Percentiles rank a stretch among this genome's conserved stretches.
phyloP scores from a whole-genome alignment of 37 sponge, comb jelly and placozoan species.

The Mnemiopsis leidyi region DNA sequence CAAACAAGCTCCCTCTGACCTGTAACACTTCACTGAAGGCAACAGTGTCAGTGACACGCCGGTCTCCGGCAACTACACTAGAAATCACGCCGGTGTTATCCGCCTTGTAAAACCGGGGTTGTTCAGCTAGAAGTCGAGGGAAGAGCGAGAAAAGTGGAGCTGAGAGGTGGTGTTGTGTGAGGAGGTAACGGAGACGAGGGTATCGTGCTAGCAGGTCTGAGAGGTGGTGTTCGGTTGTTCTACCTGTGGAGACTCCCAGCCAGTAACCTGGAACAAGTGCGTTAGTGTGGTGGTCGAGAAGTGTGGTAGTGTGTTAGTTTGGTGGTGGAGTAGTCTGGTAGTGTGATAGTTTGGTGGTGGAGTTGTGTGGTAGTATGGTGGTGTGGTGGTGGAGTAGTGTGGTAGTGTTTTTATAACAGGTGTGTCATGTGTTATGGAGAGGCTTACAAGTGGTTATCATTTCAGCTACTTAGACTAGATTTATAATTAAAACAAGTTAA shows the following conservation, averaged over 20 bases:
- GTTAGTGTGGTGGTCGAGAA: background rate
- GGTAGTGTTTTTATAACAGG: no score
- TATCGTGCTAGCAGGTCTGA: background rate
- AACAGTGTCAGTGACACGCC: background rate
- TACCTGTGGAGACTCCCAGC: constrained; percentile 37
- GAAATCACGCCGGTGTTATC: background rate
- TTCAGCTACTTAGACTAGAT: no score
- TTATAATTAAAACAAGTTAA: no score
- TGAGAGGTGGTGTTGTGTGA: background rate
- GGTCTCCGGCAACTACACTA: background rate
- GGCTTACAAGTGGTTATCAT: no score
- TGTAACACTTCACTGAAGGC: constrained; percentile 9
- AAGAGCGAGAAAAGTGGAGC: background rate
- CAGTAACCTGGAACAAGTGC: constrained; percentile 11
- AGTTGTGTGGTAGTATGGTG: no score
- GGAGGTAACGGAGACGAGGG: background rate
- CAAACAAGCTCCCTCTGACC: background rate
- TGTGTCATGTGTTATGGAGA: no score
- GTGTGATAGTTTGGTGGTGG: no score
- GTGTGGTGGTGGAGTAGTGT: no score
- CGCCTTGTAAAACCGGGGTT: background rate
- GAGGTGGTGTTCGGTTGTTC: background rate
- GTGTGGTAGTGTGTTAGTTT: no score
- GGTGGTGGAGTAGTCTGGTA: no score
- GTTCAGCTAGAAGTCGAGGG: background rate